Evolutionary conservation across 1,140 invertebrate species (phyloP), one percentile per base, ranked within the genome.

Genomic region (Lineus longissimus): DNA sequence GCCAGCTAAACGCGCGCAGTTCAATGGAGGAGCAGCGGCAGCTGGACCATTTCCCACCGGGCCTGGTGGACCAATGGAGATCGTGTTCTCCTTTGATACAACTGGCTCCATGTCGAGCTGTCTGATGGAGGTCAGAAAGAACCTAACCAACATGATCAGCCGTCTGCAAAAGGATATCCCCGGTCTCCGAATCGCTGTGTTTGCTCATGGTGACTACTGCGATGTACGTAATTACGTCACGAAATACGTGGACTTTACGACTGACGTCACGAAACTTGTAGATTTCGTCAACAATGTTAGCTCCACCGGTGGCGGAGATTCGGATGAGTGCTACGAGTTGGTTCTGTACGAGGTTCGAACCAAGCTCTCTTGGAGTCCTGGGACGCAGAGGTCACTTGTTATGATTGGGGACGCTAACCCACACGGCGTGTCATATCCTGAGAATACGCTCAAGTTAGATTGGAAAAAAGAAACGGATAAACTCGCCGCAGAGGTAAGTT

Each of bases 21-120:
- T 36, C 33, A 15, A 36, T 15, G 33, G 33, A 4, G 33, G 15
- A 4, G 15, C 33, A 4, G 15, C 33, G 15, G 6, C 33, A 15
- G 33, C 33, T 15, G 15, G 6, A 36, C 33, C 33, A 4, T 15
- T 36, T 36, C 33, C 33, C 6, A 15, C 33, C 4, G 33, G 33
- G 6, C 70, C 75, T 29, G 69, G 71, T 40, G 74, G 74, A 36
- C 68, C 67, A 43, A 67, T 75, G 29, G 78, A 80, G 55, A 73
- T 78, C 36, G 77, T 73, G n/a, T 80, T 80, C 62, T 78, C 76
- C 9, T 80, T 80, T 59, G 78, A 80, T 60, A 79, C 77, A 1
- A 80, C 78, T 25, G 76, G 77, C 13, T 77, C 76, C 23, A 79
- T 79, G 77, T 67, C 27, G 33, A 59, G 62, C 11, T 77, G 68